Conservation (phyloP, 2,113 vertebrate species). For the Oostethus manadensis region DNA sequence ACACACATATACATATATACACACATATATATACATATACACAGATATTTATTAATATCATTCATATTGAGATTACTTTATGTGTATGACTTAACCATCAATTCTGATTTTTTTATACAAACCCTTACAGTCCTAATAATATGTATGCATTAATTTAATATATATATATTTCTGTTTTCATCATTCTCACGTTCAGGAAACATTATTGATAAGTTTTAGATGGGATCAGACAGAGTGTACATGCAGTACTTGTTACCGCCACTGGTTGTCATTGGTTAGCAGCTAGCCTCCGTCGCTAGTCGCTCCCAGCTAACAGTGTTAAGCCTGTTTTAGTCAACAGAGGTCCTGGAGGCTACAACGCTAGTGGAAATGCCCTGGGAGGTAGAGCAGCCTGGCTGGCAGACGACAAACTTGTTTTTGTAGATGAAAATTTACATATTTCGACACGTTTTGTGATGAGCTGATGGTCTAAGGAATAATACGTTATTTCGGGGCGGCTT, state of each 20-base stretch:
- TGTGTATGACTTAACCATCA: too few relatives aligned
- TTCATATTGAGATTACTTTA: too few relatives aligned
- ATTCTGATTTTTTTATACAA: too few relatives aligned
- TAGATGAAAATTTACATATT: neutral
- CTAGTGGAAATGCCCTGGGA: conserved; percentile 32
- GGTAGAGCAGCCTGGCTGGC: conserved; percentile 15
- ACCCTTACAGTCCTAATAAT: too few relatives aligned
- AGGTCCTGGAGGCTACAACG: conserved; percentile 32
- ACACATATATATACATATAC: too few relatives aligned
- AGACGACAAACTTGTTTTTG: neutral
- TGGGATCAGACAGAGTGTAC: neutral
- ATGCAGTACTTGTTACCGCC: conserved; percentile 14
- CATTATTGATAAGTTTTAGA: too few relatives aligned
- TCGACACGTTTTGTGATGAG: neutral
- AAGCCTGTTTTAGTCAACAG: too few relatives aligned
- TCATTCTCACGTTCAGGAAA: too few relatives aligned
- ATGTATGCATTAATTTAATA: too few relatives aligned
- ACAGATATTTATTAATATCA: too few relatives aligned
- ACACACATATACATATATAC: too few relatives aligned
- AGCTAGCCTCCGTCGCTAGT: neutral
- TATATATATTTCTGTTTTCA: too few relatives aligned
- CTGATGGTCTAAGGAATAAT: conserved; percentile 2
- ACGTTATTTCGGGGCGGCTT: neutral
- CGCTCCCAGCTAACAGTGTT: conserved; percentile 9
- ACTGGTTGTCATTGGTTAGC: conserved; percentile 34